phyloP scores from a whole-genome alignment of 2,113 vertebrate species.

The Manacus vitellinus region DNA sequence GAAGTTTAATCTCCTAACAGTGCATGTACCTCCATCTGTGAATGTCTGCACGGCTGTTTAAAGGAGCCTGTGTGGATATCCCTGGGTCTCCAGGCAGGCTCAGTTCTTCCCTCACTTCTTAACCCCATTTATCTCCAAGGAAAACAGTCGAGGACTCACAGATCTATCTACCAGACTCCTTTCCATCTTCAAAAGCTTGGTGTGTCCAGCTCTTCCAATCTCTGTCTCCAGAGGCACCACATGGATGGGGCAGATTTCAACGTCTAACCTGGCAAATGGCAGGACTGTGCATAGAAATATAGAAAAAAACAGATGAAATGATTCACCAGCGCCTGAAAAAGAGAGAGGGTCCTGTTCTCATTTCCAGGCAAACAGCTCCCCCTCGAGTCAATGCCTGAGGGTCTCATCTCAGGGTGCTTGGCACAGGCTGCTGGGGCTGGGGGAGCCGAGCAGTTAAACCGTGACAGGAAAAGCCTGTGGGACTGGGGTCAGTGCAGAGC shows the following conservation, averaged over 20 bases:
- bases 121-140: background rate
- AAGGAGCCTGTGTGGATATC: background rate
- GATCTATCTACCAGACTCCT: background rate
- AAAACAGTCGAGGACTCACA: background rate
- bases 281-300: background rate
- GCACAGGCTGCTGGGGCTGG: background rate
- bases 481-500: rapidly evolving
- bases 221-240: background rate
- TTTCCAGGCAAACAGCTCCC: conserved; percentile 5
- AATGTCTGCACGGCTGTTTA: background rate
- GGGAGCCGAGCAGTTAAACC: background rate
- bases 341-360: background rate
- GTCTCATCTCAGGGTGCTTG: background rate
- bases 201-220: background rate
- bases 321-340: background rate
- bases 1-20: no score
- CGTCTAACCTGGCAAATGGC: background rate
- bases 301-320: background rate
- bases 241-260: rapidly evolving
- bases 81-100: background rate
- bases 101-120: background rate
- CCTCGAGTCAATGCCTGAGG: background rate
- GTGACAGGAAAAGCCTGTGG: background rate
- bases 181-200: background rate
- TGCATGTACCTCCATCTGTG: rapidly evolving